Evolutionary conservation across 1,140 invertebrate genomes (phyloP).

Genomic region (Helicoverpa zea): DNA sequence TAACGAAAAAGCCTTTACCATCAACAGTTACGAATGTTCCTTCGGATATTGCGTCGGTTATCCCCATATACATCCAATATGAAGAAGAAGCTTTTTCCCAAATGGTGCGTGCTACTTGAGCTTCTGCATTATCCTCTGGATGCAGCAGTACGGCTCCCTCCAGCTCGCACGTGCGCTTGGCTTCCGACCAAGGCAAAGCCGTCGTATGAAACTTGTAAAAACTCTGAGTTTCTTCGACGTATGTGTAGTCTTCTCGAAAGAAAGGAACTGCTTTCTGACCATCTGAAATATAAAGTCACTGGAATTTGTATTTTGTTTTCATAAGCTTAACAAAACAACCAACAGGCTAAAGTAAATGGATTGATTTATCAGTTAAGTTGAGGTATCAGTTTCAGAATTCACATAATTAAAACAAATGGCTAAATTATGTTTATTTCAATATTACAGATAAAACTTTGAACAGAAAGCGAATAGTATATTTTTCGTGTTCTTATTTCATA

Average conservation of each 20-base stretch:
- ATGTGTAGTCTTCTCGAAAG: slow-evolving; percentile 62
- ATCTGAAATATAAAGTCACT: slow-evolving; percentile 45
- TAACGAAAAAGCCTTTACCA: background rate
- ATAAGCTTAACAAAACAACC: background rate
- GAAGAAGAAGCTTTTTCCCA: background rate
- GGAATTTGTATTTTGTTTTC: background rate
- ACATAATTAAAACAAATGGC: too few relatives aligned
- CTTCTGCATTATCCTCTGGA: slow-evolving; percentile 67
- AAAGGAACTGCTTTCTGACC: slow-evolving; percentile 56
- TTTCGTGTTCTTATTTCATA: too few relatives aligned
- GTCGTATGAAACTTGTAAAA: slow-evolving; percentile 74
- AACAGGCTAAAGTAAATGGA: background rate
- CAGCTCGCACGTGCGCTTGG: slow-evolving; percentile 63
- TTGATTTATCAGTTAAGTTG: too few relatives aligned
- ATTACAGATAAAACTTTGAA: too few relatives aligned
- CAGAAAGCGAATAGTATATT: too few relatives aligned
- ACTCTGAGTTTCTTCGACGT: slow-evolving; percentile 33
- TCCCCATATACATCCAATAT: background rate
- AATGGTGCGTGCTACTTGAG: slow-evolving; percentile 52
- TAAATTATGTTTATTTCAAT: too few relatives aligned
- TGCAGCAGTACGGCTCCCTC: slow-evolving; percentile 76
- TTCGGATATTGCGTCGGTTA: background rate
- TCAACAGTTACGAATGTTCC: background rate
- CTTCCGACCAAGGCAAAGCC: slow-evolving; percentile 65
- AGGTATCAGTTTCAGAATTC: too few relatives aligned